Base-by-base conservation (phyloP, 1,140 invertebrate species). In the Hetaerina americana region DNA sequence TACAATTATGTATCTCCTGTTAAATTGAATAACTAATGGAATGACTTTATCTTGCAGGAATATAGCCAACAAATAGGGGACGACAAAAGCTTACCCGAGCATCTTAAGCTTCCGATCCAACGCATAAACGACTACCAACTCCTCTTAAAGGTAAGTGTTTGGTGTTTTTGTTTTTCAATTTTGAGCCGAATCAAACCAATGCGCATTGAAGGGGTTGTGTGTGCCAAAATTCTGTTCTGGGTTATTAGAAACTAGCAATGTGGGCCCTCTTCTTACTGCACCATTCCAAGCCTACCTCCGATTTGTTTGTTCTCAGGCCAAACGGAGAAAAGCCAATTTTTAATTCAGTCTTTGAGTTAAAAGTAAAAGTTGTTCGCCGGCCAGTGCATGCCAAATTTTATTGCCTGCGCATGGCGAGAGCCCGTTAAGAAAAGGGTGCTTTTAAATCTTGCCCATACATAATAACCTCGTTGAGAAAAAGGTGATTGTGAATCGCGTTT, bases 121-220 rank as follows among this genome's bases (percentile, higher is more conserved):
- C 87, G 95, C 76, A 95, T 98, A 78, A 96, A 95, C 88, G 95
- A 97, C 85, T 98, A 98, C 81, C 93, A 97, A 82, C 88, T 96
- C 76, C 86, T 97, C 57, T 85, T 98, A 66, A 96, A 96, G 91
- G 95, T 95, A 86, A 86, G 78, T 75, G 72, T 70, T 66, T 66
- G 71, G 0, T 57, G 2, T 57, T 57, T 57, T 57, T 5, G 22
- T 3, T 57, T 57, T 57, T 10, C 15, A 57, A 57, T 57, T n/a
- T 57, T 57, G 15, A 18, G 40, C 10, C 40, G 22, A 57, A n/a
- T n/a, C n/a, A n/a, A n/a, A n/a, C n/a, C n/a, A n/a, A n/a, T n/a
- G n/a, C n/a, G n/a, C n/a, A n/a, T n/a, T n/a, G n/a, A n/a, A n/a
- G n/a, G n/a, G n/a, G n/a, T n/a, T n/a, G n/a, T n/a, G n/a, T n/a